Base-by-base conservation (phyloP, 53 echinoderm and acorn worm genomes). In the Patiria pectinifera region DNA sequence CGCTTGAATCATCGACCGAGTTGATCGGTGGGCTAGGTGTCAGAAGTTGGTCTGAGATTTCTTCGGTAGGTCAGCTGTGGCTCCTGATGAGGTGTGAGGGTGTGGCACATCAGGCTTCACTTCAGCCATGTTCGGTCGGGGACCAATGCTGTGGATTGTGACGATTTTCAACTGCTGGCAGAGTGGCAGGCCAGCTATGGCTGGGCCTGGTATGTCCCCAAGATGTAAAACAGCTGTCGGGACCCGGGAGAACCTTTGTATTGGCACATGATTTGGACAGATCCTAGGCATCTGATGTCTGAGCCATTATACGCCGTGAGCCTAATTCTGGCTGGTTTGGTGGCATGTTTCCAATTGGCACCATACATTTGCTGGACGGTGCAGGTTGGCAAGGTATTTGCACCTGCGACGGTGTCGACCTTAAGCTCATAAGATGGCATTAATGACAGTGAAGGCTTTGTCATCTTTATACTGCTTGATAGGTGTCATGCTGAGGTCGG, bases 301-400 rank as follows among this genome's bases (percentile, higher is more conserved):
- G 95, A 18, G 74, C 91, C 91, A 82, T 93, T n/a, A n/a, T n/a
- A 95, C 10, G 94, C 94, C 18, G 93, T 74, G 44, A 95, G 91
- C 48, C 60, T 84, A 19, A 62, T 86, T 61, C 44, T 7, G 82
- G 86, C 60, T 49, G 24, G 48, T 48, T 26, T 43, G 26, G 76
- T 63, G 70, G 69, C 70, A 13, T 25, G 21, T 10, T 16, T 10
- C 92, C 92, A 92, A 0, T 71, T 92, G 11, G 84, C 83, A 12
- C 45, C 83, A 72, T 95, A 95, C 94, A 95, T 94, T 44, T 94
- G 90, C 85, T 92, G 89, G 14, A 91, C 45, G 5, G 79, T 85
- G 16, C 71, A 83, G 6, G 85, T 48, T 35, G 86, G 91, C 3
- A 94, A 12, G 23, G 92, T 92, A 80, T 95, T 95, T 4, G 92